Base-by-base conservation (phyloP, 2,113 vertebrate species). In the Tenebrosternarchus preto region DNA sequence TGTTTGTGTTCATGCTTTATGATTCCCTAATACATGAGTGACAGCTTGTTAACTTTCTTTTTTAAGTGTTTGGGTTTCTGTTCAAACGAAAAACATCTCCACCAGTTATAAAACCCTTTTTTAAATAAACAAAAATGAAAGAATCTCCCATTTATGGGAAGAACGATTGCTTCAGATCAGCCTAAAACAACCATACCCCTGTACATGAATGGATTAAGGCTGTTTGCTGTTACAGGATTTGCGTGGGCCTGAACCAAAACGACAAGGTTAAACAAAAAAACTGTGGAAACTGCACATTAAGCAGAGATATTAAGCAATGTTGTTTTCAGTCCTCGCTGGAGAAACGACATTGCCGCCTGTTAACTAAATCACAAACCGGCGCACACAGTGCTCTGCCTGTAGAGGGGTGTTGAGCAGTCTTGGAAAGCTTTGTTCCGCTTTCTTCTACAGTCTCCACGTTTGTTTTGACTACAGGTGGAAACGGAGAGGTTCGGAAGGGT, bases 251-350 rank as follows among this genome's bases (percentile, higher is more conserved):
- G 27, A 20, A 29, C 2, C 50, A 66, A 64, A 46, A 59, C 57
- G 68, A 53, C 56, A 12, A 79, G 67, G 71, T 39, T 29, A 25
- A 73, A 50, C 60, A 56, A 73, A 68, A 73, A 68, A 43, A 80
- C 55, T 55, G 27, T 25, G 61, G 11, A 67, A 29, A 25, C 70
- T 11, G 27, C 60, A 64, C 78, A 57, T 73, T 67, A 56, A 67
- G 73, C 78, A 80, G 27, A 39, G 55, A n/a, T n/a, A n/a, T n/a
- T n/a, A n/a, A n/a, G n/a, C n/a, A 25, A 31, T 39, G 29, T 16
- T 20, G 59, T 36, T 43, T 53, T 66, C 55, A n/a, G 56, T 15
- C 72, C 55, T 29, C 36, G 0, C 5, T 24, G 73, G 22, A 1
- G 59, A 16, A n/a, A 67, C 39, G 25, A 50, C 24, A 53, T 29